These are phyloP conservation scores for Drosophila histrio DNA, from an alignment of 2,888 invertebrate species.

Conservation along the genomic window DNA sequence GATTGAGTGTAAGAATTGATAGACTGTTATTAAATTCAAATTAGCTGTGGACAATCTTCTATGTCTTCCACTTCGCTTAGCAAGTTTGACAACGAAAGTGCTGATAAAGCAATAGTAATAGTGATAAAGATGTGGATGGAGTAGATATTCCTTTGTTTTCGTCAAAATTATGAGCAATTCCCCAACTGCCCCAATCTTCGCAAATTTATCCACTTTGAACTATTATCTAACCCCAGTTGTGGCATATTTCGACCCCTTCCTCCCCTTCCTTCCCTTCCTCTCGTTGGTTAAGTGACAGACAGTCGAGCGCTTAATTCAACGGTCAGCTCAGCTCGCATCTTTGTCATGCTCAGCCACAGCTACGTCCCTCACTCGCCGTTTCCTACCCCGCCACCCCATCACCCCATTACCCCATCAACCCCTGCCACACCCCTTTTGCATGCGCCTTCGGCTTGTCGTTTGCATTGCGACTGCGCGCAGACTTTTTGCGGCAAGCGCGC, in stretches of 20 bases:
- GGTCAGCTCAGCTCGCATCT: constrained; percentile 46
- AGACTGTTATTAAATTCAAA: neutral
- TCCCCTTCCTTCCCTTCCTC: neutral
- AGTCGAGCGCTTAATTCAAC: constrained; percentile 69
- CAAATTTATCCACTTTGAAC: neutral
- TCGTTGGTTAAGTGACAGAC: constrained; percentile 46
- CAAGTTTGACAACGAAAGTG: constrained; percentile 1
- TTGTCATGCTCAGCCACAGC: constrained; percentile 16
- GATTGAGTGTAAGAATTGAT: neutral
- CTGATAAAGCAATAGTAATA: constrained; percentile 21
- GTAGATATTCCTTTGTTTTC: too few relatives aligned
- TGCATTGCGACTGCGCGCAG: constrained; percentile 32
- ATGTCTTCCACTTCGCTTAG: neutral
- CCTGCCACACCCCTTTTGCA: neutral
- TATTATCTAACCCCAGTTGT: neutral
- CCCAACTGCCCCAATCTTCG: neutral
- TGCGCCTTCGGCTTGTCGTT: neutral
- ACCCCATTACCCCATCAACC: neutral
- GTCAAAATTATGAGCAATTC: too few relatives aligned
- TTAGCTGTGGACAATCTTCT: neutral
- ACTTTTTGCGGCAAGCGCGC: constrained; percentile 45
- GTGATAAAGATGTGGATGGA: constrained; percentile 35
- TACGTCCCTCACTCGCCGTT: neutral
- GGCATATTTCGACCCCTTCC: neutral
- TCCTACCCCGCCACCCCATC: neutral